These are phyloP conservation scores for Lineus longissimus DNA, from an alignment of 1,140 invertebrate species.

Conservation along the genomic window DNA sequence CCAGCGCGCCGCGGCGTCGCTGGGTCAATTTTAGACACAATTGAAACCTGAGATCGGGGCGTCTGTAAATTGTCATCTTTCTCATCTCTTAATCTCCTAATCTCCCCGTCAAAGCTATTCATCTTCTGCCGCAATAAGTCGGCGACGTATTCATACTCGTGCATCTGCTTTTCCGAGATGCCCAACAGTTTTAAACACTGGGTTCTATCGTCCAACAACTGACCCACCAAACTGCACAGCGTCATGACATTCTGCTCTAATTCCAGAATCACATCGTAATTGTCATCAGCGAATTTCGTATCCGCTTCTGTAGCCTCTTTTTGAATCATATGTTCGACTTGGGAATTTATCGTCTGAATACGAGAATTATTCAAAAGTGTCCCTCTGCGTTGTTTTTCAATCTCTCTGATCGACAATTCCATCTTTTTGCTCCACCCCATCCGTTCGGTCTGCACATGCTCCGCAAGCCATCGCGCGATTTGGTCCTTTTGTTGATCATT, in stretches of 20 bases:
- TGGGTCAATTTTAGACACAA: background rate
- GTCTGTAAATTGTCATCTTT: background rate
- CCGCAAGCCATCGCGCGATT: conserved; percentile 19
- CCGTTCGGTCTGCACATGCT: conserved; percentile 27
- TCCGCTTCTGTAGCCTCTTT: background rate
- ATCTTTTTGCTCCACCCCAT: conserved; percentile 28
- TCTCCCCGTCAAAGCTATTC: background rate
- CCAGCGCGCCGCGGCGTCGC: background rate
- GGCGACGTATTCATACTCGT: background rate
- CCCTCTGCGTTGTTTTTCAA: conserved; percentile 26
- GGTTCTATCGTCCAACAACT: background rate
- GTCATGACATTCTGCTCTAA: background rate
- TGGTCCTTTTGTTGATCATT: background rate
- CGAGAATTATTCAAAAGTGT: conserved; percentile 7
- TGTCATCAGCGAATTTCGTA: background rate
- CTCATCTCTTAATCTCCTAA: background rate
- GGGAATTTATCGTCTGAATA: background rate
- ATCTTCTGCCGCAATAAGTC: background rate
- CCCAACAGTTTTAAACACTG: background rate
- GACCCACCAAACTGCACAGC: background rate
- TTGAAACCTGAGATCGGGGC: background rate
- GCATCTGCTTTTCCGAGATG: background rate
- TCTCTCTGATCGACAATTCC: conserved; percentile 31
- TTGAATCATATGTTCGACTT: background rate
- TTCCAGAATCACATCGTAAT: background rate